Conservation (phyloP, 2,888 invertebrate species). For the Ectobius pallidus region DNA sequence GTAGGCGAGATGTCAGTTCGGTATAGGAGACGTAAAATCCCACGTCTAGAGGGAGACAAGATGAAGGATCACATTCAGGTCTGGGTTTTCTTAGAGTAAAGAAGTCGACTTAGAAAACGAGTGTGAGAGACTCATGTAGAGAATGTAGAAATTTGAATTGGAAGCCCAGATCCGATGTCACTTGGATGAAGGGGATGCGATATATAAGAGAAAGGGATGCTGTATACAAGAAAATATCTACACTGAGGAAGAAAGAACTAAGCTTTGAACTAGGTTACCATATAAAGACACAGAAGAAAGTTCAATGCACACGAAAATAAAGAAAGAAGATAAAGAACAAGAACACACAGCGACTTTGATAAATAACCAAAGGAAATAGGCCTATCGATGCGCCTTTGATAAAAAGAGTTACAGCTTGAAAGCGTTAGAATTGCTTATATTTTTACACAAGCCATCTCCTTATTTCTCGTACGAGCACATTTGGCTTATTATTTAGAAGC, state of each 20-base stretch:
- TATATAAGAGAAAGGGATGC: background rate
- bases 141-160: slow-evolving; percentile 16
- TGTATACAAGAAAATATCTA: background rate
- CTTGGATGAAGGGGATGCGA: too few relatives aligned
- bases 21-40: background rate
- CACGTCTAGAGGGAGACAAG: background rate
- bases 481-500: too few relatives aligned
- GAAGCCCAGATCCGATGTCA: background rate
- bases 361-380: background rate
- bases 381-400: background rate
- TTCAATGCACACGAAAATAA: background rate
- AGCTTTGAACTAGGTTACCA: background rate
- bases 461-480: too few relatives aligned
- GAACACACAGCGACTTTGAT: background rate
- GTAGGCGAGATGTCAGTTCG: too few relatives aligned
- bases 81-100: background rate
- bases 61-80: slow-evolving; percentile 1
- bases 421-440: background rate
- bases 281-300: background rate
- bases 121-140: background rate
- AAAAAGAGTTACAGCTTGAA: background rate
- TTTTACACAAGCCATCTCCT: too few relatives aligned
- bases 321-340: background rate
- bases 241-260: background rate
- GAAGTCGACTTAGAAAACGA: background rate